Conservation (phyloP, 2,888 invertebrate species). For the Perizoma flavofasciatum region DNA sequence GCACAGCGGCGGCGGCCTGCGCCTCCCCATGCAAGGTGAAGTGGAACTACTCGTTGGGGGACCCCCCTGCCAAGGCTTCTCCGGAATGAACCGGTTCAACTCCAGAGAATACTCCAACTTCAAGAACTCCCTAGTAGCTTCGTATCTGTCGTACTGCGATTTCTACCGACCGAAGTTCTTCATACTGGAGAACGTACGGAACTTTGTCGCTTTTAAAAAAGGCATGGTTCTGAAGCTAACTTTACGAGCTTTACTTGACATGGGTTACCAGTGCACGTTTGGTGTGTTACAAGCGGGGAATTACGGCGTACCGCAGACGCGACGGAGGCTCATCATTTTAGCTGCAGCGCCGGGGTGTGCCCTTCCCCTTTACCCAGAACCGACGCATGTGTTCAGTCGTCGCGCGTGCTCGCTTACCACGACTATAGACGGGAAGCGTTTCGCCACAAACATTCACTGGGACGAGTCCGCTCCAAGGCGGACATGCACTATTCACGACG, state of each 20-base stretch:
- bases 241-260: conserved; percentile 88
- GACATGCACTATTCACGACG: conserved; percentile 91
- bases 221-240: conserved; percentile 92
- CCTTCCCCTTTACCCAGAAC: conserved; percentile 91
- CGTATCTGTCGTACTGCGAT: conserved; percentile 93
- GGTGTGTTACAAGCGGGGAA: conserved; percentile 94
- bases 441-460: conserved; percentile 84
- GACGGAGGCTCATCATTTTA: conserved; percentile 90
- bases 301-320: conserved; percentile 93
- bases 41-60: conserved; percentile 94
- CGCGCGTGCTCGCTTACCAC: conserved; percentile 85
- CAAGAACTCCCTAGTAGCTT: conserved; percentile 92
- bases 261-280: conserved; percentile 95
- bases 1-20: conserved; percentile 76
- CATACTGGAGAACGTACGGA: conserved; percentile 93
- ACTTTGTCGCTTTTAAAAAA: conserved; percentile 92
- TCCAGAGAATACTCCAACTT: conserved; percentile 92
- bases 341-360: conserved; percentile 92
- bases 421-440: conserved; percentile 75
- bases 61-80: conserved; percentile 95
- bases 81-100: conserved; percentile 95
- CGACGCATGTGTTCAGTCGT: conserved; percentile 89
- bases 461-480: conserved; percentile 89
- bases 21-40: conserved; percentile 89
- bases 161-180: conserved; percentile 93